Evolutionary conservation across 2,113 vertebrate species (phyloP), one percentile per base, ranked within the genome.

Genomic region (Trichomycterus rosablanca): DNA sequence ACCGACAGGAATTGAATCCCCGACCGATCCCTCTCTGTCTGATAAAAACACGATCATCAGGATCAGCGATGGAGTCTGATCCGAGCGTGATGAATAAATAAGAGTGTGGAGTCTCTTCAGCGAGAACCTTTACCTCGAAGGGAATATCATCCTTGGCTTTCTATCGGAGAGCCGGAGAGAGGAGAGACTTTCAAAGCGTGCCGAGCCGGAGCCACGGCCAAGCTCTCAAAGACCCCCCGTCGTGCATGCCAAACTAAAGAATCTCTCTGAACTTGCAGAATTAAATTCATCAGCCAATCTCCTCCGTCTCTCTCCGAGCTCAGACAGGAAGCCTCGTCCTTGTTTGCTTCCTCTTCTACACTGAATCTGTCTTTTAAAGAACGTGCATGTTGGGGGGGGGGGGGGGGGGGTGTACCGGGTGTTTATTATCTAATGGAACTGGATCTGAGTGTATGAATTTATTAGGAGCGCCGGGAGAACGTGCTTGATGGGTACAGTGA

Each of bases 261-360:
- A 93, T 92, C 91, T 92, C 91, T 93, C 91, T 93, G 91, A 93
- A 93, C 91, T 91, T 88, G 89, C 91, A 84, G 86, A 91, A 92
- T 93, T 92, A 91, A 92, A 93, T 90, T 92, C 89, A 87, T 92
- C 87, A 88, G 87, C 83, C 85, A 87, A 85, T 88, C 84, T 84
- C 80, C 74, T 81, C 86, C 87, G 81, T 86, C 86, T 87, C 83
- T 89, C 83, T 87, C 77, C 85, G 88, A 84, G 86, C 85, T 5
- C 34, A n/a, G n/a, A n/a, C 83, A 84, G 81, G 83, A 87, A 91
- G 84, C 85, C 83, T 82, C 84, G 85, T 83, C 87, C 87, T 89
- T 87, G 85, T 86, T 90, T 30, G 7, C 48, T 50, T 23, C 7
- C 22, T 8, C 23, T 56, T 18, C n/a, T 34, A 28, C 39, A 32